A percentile compares a stretch with the other conserved stretches of the same genome.
These are phyloP conservation scores for Hymenopus coronatus DNA, from an alignment of 2,888 invertebrate species.

Conservation along the genomic window DNA sequence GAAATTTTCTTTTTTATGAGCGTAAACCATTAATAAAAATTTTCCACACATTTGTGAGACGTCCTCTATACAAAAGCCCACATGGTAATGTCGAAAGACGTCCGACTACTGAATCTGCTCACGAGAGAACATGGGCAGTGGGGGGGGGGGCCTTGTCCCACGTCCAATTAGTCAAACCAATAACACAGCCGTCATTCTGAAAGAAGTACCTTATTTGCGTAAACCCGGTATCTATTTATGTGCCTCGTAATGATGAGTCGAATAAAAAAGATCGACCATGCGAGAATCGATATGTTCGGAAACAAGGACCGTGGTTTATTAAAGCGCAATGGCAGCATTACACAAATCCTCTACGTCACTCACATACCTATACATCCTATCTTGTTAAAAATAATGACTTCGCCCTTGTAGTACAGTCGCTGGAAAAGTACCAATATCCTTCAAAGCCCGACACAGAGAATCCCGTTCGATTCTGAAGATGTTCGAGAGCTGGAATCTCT, in stretches of 20 bases:
- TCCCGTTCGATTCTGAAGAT: no score
- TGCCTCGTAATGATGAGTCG: not conserved
- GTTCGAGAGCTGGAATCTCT: no score
- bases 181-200: not conserved
- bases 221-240: not conserved
- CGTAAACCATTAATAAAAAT: not conserved
- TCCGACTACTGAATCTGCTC: no score
- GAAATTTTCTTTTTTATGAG: not conserved
- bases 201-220: not conserved
- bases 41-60: not conserved
- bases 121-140: not conserved
- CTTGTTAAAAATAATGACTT: slow-evolving; percentile 15
- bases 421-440: not conserved
- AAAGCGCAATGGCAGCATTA: not conserved
- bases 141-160: not conserved
- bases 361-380: not conserved
- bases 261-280: not conserved
- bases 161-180: not conserved
- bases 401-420: not conserved
- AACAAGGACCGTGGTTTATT: not conserved
- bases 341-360: not conserved
- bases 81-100: not conserved
- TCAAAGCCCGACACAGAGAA: not conserved
- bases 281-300: not conserved
- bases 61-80: not conserved